Percentiles rank a stretch among this genome's conserved stretches.
phyloP scores from a whole-genome alignment of 2,113 vertebrate genomes.

The Uropsilus gracilis region DNA sequence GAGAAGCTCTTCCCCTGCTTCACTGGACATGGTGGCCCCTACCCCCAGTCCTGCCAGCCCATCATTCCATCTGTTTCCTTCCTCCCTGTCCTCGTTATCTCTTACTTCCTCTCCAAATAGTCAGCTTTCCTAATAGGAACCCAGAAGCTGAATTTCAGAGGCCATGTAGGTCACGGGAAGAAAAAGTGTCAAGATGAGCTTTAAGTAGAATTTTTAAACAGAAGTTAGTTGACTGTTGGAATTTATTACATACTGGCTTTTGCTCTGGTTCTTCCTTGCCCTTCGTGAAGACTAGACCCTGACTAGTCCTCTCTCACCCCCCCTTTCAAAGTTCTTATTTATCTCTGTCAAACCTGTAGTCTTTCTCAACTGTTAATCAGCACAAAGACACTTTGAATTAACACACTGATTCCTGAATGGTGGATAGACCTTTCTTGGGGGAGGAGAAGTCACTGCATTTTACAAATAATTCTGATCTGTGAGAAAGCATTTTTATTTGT shows the following conservation, averaged over 20 bases:
- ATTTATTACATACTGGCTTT: not conserved
- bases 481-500: not conserved
- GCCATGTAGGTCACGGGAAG: not conserved
- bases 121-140: not conserved
- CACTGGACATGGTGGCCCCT: not conserved
- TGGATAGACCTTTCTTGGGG: not conserved
- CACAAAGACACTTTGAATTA: not conserved
- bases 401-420: not conserved
- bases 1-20: not conserved
- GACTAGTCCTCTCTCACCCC: not conserved
- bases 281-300: not conserved
- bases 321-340: not conserved
- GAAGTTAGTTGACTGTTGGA: not conserved
- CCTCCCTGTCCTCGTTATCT: not conserved
- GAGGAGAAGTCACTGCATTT: not conserved
- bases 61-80: not conserved
- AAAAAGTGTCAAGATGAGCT: not conserved
- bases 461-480: not conserved
- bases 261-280: too few relatives aligned
- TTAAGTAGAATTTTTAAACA: not conserved
- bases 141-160: not conserved
- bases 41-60: fast-evolving
- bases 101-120: not conserved
- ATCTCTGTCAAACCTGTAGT: not conserved
- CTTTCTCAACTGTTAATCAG: not conserved